Evolutionary conservation across 1,140 invertebrate genomes (phyloP), one percentile per base, ranked within the genome.

Genomic region (Dendroctonus valens): DNA sequence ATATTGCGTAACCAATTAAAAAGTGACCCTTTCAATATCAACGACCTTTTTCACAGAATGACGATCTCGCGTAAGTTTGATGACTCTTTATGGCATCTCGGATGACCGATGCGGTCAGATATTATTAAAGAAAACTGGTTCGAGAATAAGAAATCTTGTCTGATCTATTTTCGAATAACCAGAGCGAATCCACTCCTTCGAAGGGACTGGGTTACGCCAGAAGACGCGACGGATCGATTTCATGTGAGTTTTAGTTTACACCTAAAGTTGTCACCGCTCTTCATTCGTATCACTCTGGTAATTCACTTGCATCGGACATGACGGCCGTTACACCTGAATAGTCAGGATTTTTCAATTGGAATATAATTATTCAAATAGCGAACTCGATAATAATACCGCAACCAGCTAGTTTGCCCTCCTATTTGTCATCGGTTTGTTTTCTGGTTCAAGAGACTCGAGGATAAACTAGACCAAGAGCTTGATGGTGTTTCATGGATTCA

Each of bases 61-160:
- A 49, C 7, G 57, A 42, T 41, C 55, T 67, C 54, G 49, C 64
- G 54, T 52, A 59, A 60, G 65, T 67, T 67, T 59, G 65, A 67
- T 67, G 65, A 67, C 65, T 67, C 65, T 67, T 59, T 67, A 60
- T 67, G 65, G 65, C 57, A 67, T 67, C 65, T 67, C 57, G 65
- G 42, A 60, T 67, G 57, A 67, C 65, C 65, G 65, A 67, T 60
- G 65, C 58, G 64, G 64, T 65, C 64, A 65, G 64, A 65, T 65
- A 58, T 65, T 57, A 46, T 46, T 46, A 46, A 65, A 67, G 38
- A 49, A 67, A 67, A 67, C 65, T 41, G 58, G 65, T 67, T 67
- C 65, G 57, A 53, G 64, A 53, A 53, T 59, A 46, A 66, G 64
- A 60, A 59, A 65, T 59, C 64, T 65, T 59, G 53, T 57, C 49